Evolutionary conservation across 2,888 invertebrate genomes (phyloP).

Genomic region (Catocala nupta): DNA sequence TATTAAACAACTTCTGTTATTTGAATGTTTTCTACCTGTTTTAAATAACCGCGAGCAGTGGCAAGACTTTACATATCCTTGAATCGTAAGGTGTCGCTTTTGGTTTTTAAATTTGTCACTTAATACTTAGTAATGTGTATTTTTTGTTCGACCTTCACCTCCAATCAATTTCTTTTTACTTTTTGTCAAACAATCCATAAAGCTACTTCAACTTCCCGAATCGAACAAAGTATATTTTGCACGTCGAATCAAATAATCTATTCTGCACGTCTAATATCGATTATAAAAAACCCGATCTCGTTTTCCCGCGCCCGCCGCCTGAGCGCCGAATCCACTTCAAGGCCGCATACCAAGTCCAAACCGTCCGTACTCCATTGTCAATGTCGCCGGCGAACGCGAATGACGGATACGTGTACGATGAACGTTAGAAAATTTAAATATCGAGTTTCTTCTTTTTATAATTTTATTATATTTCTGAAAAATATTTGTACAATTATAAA

Average conservation of each 20-base stretch:
- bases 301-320: slow-evolving; percentile 63
- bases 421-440: slow-evolving; percentile 50
- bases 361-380: slow-evolving; percentile 75
- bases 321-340: slow-evolving; percentile 81
- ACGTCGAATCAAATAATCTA: slow-evolving; percentile 60
- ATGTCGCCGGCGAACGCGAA: slow-evolving; percentile 73
- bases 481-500: too few species aligned
- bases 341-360: slow-evolving; percentile 84
- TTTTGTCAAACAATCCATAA: slow-evolving; percentile 17
- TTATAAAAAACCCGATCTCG: slow-evolving; percentile 69
- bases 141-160: background rate
- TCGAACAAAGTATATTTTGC: slow-evolving; percentile 52
- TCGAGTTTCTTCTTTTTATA: too few species aligned
- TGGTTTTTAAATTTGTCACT: background rate
- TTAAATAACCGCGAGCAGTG: slow-evolving; percentile 1
- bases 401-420: slow-evolving; percentile 74
- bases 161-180: background rate
- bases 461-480: too few species aligned
- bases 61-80: slow-evolving; percentile 2
- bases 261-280: slow-evolving; percentile 64
- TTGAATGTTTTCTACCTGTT: background rate
- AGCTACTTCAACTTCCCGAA: slow-evolving; percentile 37
- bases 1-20: slow-evolving; percentile 2
- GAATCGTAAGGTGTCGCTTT: slow-evolving; percentile 4
- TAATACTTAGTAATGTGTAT: too few species aligned